phyloP scores from a whole-genome alignment of 2,888 invertebrate genomes.

The Ypsolopha scabrella region DNA sequence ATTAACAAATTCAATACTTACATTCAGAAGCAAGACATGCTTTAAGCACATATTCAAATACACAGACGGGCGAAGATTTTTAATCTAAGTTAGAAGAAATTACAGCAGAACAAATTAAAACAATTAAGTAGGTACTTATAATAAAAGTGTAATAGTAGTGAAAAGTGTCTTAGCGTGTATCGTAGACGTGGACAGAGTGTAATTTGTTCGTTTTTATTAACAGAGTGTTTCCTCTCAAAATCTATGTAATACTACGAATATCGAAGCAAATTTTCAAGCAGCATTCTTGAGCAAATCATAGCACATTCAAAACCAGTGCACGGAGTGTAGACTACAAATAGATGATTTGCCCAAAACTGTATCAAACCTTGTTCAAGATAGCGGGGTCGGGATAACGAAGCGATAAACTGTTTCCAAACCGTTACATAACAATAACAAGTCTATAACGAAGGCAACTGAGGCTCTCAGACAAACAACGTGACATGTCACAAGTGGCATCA shows the following conservation, averaged over 20 bases:
- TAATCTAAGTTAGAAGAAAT: background rate
- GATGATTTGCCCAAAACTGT: background rate
- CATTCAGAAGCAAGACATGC: slow-evolving; percentile 7
- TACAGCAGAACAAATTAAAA: background rate
- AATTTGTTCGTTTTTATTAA: background rate
- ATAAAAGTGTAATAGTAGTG: background rate
- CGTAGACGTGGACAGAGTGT: background rate
- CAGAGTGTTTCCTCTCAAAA: background rate
- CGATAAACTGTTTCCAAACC: background rate
- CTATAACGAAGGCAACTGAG: background rate
- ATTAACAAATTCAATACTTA: background rate
- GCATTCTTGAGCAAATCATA: background rate
- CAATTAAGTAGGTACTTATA: background rate
- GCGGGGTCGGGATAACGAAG: background rate
- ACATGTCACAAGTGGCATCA: slow-evolving; percentile 42
- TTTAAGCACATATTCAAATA: background rate
- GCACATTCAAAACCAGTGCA: background rate
- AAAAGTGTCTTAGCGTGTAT: background rate
- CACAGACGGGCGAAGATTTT: background rate
- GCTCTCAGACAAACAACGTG: slow-evolving; percentile 15
- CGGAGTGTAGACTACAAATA: too few species aligned
- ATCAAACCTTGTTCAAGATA: background rate
- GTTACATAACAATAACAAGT: background rate
- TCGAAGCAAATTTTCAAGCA: background rate
- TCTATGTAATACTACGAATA: background rate